Percentiles rank a stretch among this genome's conserved stretches.
Evolutionary conservation across 2,888 invertebrate genomes (phyloP).

Genomic region (Eristalis intricaria): DNA sequence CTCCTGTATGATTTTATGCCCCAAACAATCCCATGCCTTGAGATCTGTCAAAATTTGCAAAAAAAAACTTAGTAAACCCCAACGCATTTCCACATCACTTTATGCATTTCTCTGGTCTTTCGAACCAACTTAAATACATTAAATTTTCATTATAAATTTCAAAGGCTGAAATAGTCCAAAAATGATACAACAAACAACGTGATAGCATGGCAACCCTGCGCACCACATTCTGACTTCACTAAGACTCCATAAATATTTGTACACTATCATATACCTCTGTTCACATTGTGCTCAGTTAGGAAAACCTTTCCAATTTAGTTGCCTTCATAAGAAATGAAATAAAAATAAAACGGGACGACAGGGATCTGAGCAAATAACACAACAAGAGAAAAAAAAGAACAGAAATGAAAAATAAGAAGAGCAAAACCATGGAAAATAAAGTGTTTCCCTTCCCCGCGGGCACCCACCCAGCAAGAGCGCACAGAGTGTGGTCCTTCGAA

Average conservation of each 20-base stretch:
- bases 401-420: not conserved
- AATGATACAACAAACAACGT: not conserved
- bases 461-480: not conserved
- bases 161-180: no score
- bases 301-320: slow-evolving; percentile 62
- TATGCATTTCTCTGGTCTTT: no score
- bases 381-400: slow-evolving; percentile 11
- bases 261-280: not conserved
- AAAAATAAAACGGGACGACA: slow-evolving; percentile 9
- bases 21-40: no score
- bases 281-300: slow-evolving; percentile 31
- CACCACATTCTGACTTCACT: slow-evolving; percentile 17
- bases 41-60: no score
- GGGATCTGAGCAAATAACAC: not conserved
- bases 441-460: slow-evolving; percentile 10
- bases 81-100: no score
- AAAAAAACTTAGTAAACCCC: no score
- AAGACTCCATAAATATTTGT: slow-evolving; percentile 39
- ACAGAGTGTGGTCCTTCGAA: slow-evolving; percentile 1
- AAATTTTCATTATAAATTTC: no score
- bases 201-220: slow-evolving; percentile 18
- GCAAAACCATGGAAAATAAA: slow-evolving; percentile 38
- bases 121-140: no score
- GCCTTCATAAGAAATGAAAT: slow-evolving; percentile 32
- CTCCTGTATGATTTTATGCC: no score